Base-by-base conservation (phyloP, 30 jellyfish, hydroid and myxozoan species). In the Phacellophora camtschatica region DNA sequence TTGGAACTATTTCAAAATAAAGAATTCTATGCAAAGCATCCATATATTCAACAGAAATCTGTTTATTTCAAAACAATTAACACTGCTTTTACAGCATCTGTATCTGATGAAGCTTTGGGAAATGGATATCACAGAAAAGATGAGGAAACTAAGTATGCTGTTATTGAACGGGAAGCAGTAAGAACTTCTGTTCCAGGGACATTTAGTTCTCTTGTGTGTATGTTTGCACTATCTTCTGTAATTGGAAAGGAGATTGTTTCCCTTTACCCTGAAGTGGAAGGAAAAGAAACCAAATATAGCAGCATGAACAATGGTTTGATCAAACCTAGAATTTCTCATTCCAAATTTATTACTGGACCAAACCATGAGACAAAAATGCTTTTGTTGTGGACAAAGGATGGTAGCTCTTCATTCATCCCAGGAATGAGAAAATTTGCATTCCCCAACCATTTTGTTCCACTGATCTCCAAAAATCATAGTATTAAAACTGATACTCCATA, bases 211-310 rank as follows among this genome's bases (percentile, higher is more conserved):
- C 10, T 54, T 27, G 22, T 54, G 2, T 54, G 31, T 54, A 25
- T 54, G 68, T 25, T 54, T 27, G 68, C 68, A 54, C 22, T 54
- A 54, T 54, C 68, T 15, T 54, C 68, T 13, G 68, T 54, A 27
- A 54, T 54, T 54, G 35, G 68, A 13, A 54, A 5, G 22, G 22
- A 54, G 12, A 54, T 54, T 5, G 1, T 54, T 54, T 54, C 68
- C 31, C 22, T 54, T 27, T 54, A 54, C 22, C 68, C 68, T 13
- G 68, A 54, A 32, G 68, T 13, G 10, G 25, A 13, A 0, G 0
- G 1, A 54, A 54, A 54, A 5, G 68, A 54, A 54, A 54, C 31
- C 1, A 54, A 6, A 7, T 43, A 43, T 43, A 43, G 56, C 56
- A n/a, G 13, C 18, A 10, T n/a, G 13, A 43, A 43, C 18, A 43